Base-by-base conservation (phyloP, 2,888 invertebrate genomes). In the Elmis aenea region DNA sequence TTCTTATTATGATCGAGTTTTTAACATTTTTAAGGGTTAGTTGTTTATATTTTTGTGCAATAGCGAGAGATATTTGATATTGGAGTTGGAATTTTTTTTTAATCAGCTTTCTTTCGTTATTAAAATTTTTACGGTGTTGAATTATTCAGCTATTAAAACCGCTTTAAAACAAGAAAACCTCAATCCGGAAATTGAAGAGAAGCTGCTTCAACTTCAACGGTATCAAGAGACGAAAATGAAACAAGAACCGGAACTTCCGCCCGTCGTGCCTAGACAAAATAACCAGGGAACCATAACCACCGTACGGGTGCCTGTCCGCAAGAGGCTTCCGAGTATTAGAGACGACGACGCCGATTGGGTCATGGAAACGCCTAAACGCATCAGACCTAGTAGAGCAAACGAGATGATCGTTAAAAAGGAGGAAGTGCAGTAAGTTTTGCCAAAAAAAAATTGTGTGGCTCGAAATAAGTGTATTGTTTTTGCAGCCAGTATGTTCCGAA, bases 131-230 rank as follows among this genome's bases (percentile, higher is more conserved):
- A 24, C 21, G 18, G 26, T 29, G 23, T 21, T 26, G 13, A 33
- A n/a, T 31, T 45, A 69, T 72, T 34, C 73, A 91, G 92, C 92
- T 8, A 91, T 94, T 54, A 85, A 87, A 66, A 90, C 87, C 65
- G 92, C 91, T n/a, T 69, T 94, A 42, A 87, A 87, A 66, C 88
- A 89, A 67, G 90, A 91, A 58, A 91, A 90, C 64, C 73, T 92
- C 13, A 87, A 89, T 63, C 92, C 92, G 1, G 92, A 92, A 68
- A 88, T 93, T 47, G 91, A 92, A 64, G 91, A 93, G 58, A 94
- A 93, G 62, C 69, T 94, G 28, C 71, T 92, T 23, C 89, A 89
- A 54, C 74, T 92, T 54, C 92, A 92, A 66, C 77, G 85, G 29
- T 89, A 86, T 58, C 88, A 88, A 58, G 88, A 88, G 62, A 80